A percentile compares a stretch with the other conserved stretches of the same genome.
Conservation (phyloP, 2,888 invertebrate genomes). For the Diaphora mendica region DNA sequence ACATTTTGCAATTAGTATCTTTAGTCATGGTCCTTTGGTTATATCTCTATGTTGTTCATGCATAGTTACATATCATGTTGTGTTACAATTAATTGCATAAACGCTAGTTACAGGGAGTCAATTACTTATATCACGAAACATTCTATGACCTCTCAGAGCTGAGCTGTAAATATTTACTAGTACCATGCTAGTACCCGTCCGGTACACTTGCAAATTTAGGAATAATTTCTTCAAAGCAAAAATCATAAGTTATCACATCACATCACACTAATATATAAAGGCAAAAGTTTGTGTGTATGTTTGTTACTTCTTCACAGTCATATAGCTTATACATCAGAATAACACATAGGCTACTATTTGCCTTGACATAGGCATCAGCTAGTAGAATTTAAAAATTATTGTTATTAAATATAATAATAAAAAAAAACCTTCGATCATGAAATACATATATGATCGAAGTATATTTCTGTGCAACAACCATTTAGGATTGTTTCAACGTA, state of each 20-base stretch:
- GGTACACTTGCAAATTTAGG: slow-evolving; percentile 13
- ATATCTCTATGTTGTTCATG: background rate
- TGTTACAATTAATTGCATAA: background rate
- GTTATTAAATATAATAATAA: slow-evolving; percentile 5
- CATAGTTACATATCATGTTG: background rate
- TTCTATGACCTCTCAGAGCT: background rate
- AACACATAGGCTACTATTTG: too few relatives aligned
- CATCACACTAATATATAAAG: too few relatives aligned
- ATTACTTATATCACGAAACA: background rate
- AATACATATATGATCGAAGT: too few relatives aligned
- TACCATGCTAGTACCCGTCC: too few relatives aligned
- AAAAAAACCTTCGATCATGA: too few relatives aligned
- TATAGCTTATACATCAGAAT: too few relatives aligned
- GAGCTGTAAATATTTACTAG: background rate
- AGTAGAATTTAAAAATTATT: background rate
- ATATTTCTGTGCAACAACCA: background rate
- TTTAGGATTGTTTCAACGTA: slow-evolving; percentile 4
- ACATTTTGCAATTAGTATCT: slow-evolving; percentile 1
- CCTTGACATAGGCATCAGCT: too few relatives aligned
- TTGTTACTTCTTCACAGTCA: too few relatives aligned
- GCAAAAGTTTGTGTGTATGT: too few relatives aligned
- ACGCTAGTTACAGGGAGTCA: background rate
- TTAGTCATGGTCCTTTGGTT: background rate
- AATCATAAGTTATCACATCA: background rate
- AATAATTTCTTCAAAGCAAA: background rate